Evolutionary conservation across 2,113 vertebrate species (phyloP), one percentile per base, ranked within the genome.

Genomic region (Monarcha castaneiventris): DNA sequence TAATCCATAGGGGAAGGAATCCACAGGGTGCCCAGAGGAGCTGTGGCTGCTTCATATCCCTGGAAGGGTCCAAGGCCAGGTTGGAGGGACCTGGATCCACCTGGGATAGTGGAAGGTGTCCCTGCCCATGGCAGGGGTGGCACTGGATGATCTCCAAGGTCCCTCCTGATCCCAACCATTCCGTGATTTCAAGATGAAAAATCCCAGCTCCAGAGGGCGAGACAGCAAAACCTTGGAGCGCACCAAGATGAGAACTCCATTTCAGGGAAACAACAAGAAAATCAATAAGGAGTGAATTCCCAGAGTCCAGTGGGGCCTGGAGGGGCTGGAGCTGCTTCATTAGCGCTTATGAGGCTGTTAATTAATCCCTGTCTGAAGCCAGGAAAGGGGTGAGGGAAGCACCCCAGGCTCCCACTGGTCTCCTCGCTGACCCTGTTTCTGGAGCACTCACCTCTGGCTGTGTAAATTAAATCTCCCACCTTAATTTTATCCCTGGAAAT

Each of bases 161-260:
- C 17, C n/a, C 22, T 62, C 32, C 87, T 49, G 27, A 16, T 7
- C 55, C 48, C 23, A 62, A 69, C 22, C 55, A 9, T 32, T 54
- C 71, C 78, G 30, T 7, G 7, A 49, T n/a, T 87, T n/a, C 49
- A 32, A 32, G 30, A 72, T 21, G 26, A 21, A 79, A 46, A 23
- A 6, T 39, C 37, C 61, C 71, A 41, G 37, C 51, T 86, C 39
- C 33, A 9, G 44, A 64, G 26, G 15, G 19, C 1, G 13, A 44
- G 43, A 29, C 32, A 18, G 71, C 33, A 79, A 68, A 82, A 59
- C 39, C 49, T 10, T 12, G 4, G 16, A 54, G 51, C 37, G 18
- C 51, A 26, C 2, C 1, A 0, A 39, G 39, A 43, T 0, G 0
- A 63, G 39, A 83, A 26, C 25, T 4, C 39, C 75, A 9, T 12